phyloP scores from a whole-genome alignment of 2,113 vertebrate genomes.

The Aphyosemion australe region DNA sequence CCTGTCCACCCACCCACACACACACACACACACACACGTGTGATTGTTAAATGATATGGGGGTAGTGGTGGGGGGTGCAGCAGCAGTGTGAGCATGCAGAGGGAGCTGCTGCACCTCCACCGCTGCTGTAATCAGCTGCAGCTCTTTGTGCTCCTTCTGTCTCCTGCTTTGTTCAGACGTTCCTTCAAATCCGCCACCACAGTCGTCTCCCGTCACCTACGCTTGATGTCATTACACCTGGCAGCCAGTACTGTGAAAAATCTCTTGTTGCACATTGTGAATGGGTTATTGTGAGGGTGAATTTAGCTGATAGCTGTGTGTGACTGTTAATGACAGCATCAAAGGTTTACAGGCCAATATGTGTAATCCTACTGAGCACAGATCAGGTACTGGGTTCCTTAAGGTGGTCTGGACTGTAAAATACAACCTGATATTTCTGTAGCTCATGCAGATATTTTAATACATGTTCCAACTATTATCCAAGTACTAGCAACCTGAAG shows the following conservation, averaged over 20 bases:
- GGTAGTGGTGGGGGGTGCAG: conserved; percentile 12
- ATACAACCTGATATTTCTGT: too few species aligned
- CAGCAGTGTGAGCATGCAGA: too few species aligned
- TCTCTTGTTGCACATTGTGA: conserved; percentile 11
- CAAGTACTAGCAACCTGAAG: too few species aligned
- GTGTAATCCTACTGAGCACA: too few species aligned
- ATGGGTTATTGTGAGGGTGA: conserved; percentile 12
- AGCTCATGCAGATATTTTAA: too few species aligned
- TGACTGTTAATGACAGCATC: conserved; percentile 14
- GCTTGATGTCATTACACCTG: conserved; percentile 40
- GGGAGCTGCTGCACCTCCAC: too few species aligned
- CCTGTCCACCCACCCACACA: too few species aligned
- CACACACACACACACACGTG: conserved; percentile 9
- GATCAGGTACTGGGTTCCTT: too few species aligned
- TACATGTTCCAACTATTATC: too few species aligned
- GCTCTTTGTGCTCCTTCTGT: conserved; percentile 63
- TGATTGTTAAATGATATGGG: conserved; percentile 2
- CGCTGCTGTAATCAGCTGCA: conserved; percentile 65
- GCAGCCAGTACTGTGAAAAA: conserved; percentile 33
- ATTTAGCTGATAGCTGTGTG: conserved; percentile 15
- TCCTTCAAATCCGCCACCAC: conserved; percentile 40
- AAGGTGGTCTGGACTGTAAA: too few species aligned
- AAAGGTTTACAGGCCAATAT: too few species aligned
- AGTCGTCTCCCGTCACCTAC: conserved; percentile 31
- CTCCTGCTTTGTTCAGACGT: conserved; percentile 31